phyloP scores from a whole-genome alignment of 2,113 vertebrate species.

The Lanius collurio region DNA sequence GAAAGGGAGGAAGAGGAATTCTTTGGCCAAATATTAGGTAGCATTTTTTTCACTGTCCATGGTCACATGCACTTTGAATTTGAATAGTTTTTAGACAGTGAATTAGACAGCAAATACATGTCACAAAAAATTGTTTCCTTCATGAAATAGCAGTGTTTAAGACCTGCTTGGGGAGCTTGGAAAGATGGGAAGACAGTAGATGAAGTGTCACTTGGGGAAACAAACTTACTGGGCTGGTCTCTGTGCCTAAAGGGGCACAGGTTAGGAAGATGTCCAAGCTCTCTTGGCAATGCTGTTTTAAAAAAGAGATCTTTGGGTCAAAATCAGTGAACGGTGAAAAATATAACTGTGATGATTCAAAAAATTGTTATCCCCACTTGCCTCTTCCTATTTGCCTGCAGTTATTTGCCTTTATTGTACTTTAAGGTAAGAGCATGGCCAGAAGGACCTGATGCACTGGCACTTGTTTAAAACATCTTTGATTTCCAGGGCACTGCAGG shows the following conservation, averaged over 20 bases:
- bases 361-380: background rate
- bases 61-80: background rate
- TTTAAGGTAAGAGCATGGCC: background rate
- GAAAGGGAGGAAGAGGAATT: background rate
- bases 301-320: background rate
- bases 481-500: background rate
- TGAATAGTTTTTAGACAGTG: background rate
- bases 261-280: background rate
- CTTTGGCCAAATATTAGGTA: background rate
- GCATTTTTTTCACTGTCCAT: background rate
- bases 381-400: background rate
- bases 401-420: background rate
- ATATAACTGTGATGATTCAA: background rate
- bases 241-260: background rate
- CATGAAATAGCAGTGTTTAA: background rate
- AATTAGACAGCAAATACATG: background rate
- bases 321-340: background rate
- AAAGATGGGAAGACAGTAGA: background rate
- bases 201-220: background rate
- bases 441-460: background rate
- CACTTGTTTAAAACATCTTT: background rate
- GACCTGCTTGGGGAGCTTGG: background rate
- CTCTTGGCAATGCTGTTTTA: background rate
- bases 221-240: rapidly evolving
- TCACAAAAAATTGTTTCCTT: background rate